Conservation (phyloP, 1,140 invertebrate genomes). For the Oreohelix idahoensis region DNA sequence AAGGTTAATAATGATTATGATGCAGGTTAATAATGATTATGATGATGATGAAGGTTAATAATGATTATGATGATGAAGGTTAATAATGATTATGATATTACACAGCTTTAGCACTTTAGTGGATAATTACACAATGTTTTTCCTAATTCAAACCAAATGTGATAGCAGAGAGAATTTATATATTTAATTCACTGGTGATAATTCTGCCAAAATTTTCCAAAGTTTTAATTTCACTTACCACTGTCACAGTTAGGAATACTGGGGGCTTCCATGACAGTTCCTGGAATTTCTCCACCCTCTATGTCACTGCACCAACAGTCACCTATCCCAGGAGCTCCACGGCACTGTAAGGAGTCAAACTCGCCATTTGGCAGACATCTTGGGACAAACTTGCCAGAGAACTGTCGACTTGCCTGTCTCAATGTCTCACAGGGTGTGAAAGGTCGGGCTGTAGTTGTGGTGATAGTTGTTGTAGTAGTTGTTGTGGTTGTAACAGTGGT, state of each 20-base stretch:
- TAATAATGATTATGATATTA: too few relatives aligned
- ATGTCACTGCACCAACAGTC: constrained; percentile 64
- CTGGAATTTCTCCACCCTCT: constrained; percentile 53
- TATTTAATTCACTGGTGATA: too few relatives aligned
- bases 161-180: too few relatives aligned
- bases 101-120: too few relatives aligned
- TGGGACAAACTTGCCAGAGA: constrained; percentile 45
- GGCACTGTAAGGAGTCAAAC: constrained; percentile 61
- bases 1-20: too few relatives aligned
- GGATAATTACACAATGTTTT: too few relatives aligned
- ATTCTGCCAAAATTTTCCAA: too few relatives aligned
- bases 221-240: constrained; percentile 43
- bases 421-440: constrained; percentile 55
- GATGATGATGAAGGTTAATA: too few relatives aligned
- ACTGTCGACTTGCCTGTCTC: constrained; percentile 45
- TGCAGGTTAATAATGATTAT: too few relatives aligned
- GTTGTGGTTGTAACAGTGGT: neutral
- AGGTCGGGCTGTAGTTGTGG: constrained; percentile 41
- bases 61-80: too few relatives aligned
- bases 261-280: constrained; percentile 50
- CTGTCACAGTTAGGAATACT: constrained; percentile 58
- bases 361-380: constrained; percentile 55
- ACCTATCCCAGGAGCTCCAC: constrained; percentile 34
- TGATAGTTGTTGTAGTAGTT: constrained; percentile 23
- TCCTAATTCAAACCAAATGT: too few relatives aligned